Percentiles rank a stretch among this genome's conserved stretches.
phyloP scores from a whole-genome alignment of 2,888 invertebrate genomes.

The Entomobrya multifasciata region DNA sequence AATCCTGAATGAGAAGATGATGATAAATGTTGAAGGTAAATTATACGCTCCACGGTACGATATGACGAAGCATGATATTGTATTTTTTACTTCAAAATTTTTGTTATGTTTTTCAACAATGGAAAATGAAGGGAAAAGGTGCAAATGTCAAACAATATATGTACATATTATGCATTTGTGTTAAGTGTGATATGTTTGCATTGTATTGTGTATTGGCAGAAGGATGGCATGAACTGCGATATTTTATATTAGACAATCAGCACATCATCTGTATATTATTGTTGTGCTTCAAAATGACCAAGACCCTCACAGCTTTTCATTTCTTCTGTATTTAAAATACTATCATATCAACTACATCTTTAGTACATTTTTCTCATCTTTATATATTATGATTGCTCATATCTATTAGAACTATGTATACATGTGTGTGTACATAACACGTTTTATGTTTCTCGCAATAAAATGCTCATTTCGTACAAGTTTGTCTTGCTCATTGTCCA shows the following conservation, averaged over 20 bases:
- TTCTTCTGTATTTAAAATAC: constrained; percentile 22
- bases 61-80: constrained; percentile 7
- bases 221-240: constrained; percentile 18
- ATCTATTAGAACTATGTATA: background rate
- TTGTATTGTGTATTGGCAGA: constrained; percentile 26
- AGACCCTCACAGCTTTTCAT: constrained; percentile 29
- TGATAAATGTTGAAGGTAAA: constrained; percentile 37
- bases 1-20: constrained; percentile 14
- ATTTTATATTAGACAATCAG: constrained; percentile 43
- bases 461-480: background rate
- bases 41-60: constrained; percentile 32
- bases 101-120: background rate
- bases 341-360: constrained; percentile 7
- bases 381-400: background rate
- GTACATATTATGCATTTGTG: too few relatives aligned
- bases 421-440: constrained; percentile 20
- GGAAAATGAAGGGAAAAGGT: background rate
- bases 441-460: constrained; percentile 36
- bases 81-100: background rate
- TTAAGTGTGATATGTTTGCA: too few relatives aligned
- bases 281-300: too few relatives aligned
- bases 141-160: background rate
- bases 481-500: constrained; percentile 15
- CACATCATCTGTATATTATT: constrained; percentile 12
- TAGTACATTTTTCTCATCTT: constrained; percentile 16